Base-by-base conservation (phyloP, 1,140 invertebrate genomes). In the Lysiphlebus fabarum region DNA sequence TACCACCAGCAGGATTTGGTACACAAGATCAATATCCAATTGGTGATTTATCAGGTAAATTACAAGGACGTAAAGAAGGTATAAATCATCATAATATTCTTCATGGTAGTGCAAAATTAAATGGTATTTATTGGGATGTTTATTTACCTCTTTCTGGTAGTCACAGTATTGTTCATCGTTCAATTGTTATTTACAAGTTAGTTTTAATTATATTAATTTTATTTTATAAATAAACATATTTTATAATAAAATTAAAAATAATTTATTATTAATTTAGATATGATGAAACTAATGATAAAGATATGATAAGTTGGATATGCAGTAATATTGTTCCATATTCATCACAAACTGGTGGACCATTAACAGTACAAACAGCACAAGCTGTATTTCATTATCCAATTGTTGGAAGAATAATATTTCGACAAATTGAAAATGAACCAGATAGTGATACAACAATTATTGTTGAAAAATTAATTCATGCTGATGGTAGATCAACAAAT, bases 21-120 rank as follows among this genome's bases (percentile, higher is more conserved):
- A 93, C 92, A 5, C 90, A 92, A 73, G 91, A 96, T 74, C 87
- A 92, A 69, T 96, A 95, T 69, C 85, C 90, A 5, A 76, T 95
- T 10, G 93, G 93, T 0, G 94, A 97, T 77, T 75, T 98, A 5
- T 91, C 92, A 53, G 93, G 93, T 6, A 98, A 98, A 78, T 85
- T 90, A 53, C 85, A 89, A 65, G 84, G 82, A 8, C 81, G 87
- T 42, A 89, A 88, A 10, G 88, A 90, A 68, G 84, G 84, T 51
- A 82, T 86, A 17, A 82, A 84, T 69, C 86, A 87, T 67, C 81
- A 83, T 64, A 85, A 86, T 63, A 81, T 89, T 37, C 74, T 90
- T 54, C 81, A 83, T 0, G 86, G 84, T 4, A 87, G 86, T 48
- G 84, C 85, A 12, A 88, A 90, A 74, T 76, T 90, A 5, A 87